Evolutionary conservation across 2,113 vertebrate species (phyloP).

Genomic region (Mormyrus lacerda): DNA sequence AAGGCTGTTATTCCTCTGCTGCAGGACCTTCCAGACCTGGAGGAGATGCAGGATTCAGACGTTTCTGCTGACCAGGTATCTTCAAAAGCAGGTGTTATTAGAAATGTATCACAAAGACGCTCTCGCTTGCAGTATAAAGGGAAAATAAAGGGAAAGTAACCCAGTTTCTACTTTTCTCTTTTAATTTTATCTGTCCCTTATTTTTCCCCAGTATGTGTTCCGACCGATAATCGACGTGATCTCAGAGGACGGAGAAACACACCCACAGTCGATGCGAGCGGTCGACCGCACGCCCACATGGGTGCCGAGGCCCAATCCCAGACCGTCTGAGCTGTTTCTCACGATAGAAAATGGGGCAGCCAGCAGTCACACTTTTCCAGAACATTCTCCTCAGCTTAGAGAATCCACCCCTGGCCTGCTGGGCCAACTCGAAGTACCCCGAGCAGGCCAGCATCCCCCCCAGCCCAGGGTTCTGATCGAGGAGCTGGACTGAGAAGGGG

Average conservation of each 20-base stretch:
- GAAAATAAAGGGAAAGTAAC: not conserved
- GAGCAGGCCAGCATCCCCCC: not conserved
- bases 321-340: conserved; percentile 21
- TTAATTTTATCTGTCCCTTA: not conserved
- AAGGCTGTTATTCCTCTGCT: conserved; percentile 21
- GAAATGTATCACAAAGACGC: not conserved
- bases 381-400: not conserved
- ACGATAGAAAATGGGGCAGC: not conserved
- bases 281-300: not conserved
- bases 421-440: not conserved
- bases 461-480: not conserved
- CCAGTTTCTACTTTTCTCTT: not conserved
- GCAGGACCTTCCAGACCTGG: conserved; percentile 84
- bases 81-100: not conserved
- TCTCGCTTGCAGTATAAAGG: not conserved
- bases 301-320: not conserved
- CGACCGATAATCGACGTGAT: conserved; percentile 69
- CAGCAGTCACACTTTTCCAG: not conserved
- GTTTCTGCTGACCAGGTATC: conserved; percentile 38
- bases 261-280: not conserved
- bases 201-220: conserved; percentile 35
- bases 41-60: conserved; percentile 54
- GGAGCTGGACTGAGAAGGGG: conserved; percentile 1
- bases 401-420: not conserved
- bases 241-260: conserved; percentile 35